A percentile compares a stretch with the other conserved stretches of the same genome.
Conservation (phyloP, 2,888 invertebrate genomes). For the Pilophorus perplexus region DNA sequence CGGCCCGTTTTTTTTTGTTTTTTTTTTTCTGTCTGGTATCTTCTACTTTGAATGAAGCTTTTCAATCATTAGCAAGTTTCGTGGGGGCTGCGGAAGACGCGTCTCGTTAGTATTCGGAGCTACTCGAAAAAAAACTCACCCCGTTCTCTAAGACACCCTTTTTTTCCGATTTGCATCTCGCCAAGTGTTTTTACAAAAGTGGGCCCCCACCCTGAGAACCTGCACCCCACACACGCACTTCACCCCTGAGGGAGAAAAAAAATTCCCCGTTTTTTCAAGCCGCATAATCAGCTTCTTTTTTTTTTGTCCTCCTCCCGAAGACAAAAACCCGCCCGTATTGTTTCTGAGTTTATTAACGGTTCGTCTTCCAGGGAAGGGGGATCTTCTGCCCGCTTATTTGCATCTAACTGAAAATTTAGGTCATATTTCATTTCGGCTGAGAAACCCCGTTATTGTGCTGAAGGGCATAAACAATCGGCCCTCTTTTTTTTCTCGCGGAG, state of each 20-base stretch:
- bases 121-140: neutral
- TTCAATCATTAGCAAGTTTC: no score
- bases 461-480: constrained; percentile 2
- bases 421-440: constrained; percentile 21
- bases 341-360: constrained; percentile 45
- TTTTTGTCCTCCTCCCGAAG: neutral
- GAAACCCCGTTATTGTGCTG: neutral
- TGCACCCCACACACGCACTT: constrained; percentile 10
- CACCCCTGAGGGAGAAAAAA: constrained; percentile 1
- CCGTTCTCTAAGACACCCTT: neutral
- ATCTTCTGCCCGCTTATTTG: neutral
- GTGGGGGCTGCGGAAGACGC: neutral
- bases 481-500: neutral
- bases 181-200: constrained; percentile 30
- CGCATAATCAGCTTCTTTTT: constrained; percentile 8
- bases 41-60: no score
- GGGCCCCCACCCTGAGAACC: constrained; percentile 16
- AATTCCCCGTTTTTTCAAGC: constrained; percentile 12
- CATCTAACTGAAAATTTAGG: constrained; percentile 22
- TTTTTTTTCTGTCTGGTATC: neutral
- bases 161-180: constrained; percentile 22
- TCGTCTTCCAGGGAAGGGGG: constrained; percentile 4
- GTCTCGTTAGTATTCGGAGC: constrained; percentile 16
- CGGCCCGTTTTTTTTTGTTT: neutral
- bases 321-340: constrained; percentile 27